Evolutionary conservation across 2,888 invertebrate species (phyloP), one percentile per base, ranked within the genome.

Genomic region (Drosophila helvetica): DNA sequence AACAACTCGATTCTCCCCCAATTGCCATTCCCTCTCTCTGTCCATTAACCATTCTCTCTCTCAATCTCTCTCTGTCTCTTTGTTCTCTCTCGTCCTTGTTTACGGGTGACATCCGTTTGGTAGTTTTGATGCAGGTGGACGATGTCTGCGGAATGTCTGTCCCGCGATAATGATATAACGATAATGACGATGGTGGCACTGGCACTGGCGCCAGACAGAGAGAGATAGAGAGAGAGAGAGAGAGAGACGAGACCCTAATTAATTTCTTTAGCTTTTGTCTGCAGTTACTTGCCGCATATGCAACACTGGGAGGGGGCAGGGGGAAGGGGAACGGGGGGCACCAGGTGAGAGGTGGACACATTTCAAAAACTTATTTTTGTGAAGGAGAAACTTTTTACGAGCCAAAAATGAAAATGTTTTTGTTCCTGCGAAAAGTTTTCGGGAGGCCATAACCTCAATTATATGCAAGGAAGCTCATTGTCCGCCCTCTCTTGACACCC

Each of bases 401-500:
- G 38, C 38, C 38, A n/a, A 38, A 38, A 38, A 38, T n/a, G 38
- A 38, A 38, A 38, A 38, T 38, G 38, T 38, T 38, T 38, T 38
- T 38, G 38, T 15, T 38, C 2, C n/a, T 38, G 38, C 38, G 38
- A 38, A 38, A 38, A 38, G 38, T 38, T 38, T 38, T 33, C 30
- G 33, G 65, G 62, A 27, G 56, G 76, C 63, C 68, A 84, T 76
- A 80, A 63, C 85, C 77, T 69, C 85, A 82, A 82, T 86, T 86
- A 82, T 69, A 71, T 69, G 61, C 75, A 75, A 54, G 43, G 60
- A 57, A 65, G 65, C 78, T 74, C 80, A 79, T 79, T 82, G 74
- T 74, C 56, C 43, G 59, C 38, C 45, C 38, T 27, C 50, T 38
- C 8, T 25, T 8, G 25, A 25, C 25, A 30, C 52, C 19, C 5